Base-by-base conservation (phyloP, 2,888 invertebrate genomes). In the Linyphia triangularis region DNA sequence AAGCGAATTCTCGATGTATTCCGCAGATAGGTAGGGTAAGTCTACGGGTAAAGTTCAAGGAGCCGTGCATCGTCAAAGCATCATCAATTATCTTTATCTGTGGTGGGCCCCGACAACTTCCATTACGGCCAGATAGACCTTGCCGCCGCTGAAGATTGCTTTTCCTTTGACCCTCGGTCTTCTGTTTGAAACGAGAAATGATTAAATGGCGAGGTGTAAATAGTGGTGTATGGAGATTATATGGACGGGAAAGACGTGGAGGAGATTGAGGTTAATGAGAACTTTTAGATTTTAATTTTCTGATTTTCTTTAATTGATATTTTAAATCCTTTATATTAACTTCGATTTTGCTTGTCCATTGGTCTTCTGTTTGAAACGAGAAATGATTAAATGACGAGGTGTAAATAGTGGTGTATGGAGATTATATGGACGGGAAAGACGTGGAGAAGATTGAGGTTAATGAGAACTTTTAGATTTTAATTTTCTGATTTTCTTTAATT, bases 41-140 rank as follows among this genome's bases (percentile, higher is more conserved):
- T 72, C 51, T 43, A 37, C 13, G 51, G 73, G 73, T 83, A 83
- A 83, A 73, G 83, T 83, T 83, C 73, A 83, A 83, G 83, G 73
- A 73, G 83, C 83, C 73, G 37, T 61, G 70, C 63, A 57, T 70
- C 30, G 43, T 37, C 33, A 24, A 65, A 24, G 57, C 61, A 70
- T 78, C 85, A 85, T 85, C 85, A 85, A 85, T 85, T 85, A 85
- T 70, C 78, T 77, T 85, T 85, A 85, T 85, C 85, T 85, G 70
- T 70, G 77, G 85, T 77, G 69, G 77, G 77, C 69, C 69, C 57
- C 77, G 85, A 85, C 85, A 85, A 77, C 77, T 85, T 85, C 30
- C 85, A 85, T 77, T 77, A 85, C 59, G 24, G 19, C 67, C 33
- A 75, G 75, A 63, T 67, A 30, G 65, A 65, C 57, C 40, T 24